Base-by-base conservation (phyloP, 1,140 invertebrate genomes). In the Ganaspis sp. region DNA sequence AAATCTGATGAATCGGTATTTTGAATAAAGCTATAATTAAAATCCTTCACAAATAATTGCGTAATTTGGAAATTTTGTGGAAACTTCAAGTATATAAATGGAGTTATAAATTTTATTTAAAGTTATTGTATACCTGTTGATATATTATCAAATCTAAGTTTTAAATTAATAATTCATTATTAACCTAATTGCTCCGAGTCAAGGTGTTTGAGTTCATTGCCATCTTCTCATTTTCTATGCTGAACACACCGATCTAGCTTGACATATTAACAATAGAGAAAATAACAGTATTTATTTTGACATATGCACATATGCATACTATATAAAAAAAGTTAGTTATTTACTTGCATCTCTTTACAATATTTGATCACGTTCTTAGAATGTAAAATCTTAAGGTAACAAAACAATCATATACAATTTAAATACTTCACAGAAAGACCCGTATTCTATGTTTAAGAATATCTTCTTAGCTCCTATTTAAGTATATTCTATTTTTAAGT, bases 281-380 rank as follows among this genome's bases (percentile, higher is more conserved):
- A 70, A 69, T 81, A 81, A 73, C 77, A 70, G 75, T 78, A 75
- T 38, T 75, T 75, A 42, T 17, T 11, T 53, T 72, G 37, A 12
- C 37, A 4, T 5, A 1, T 38, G 9, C 21, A 9, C 1, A 6
- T 40, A 37, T 17, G 49, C 72, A 23, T 12, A 9, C 1, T 26
- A 58, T 26, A 2, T 1, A 26, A 29, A 58, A 58, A 12, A 0
- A 0, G 12, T 45, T 45, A 40, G 1, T 34, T 34, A 34, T 3
- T 34, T 34, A 34, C 2, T 3, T 34, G 29, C 29, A 34, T 34
- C 6, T 6, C 29, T 34, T 34, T 6, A 34, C 29, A 34, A 6
- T 34, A 3, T 2, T 34, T 34, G 29, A 34, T 34, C 29, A 3
- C 29, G 6, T 2, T 34, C 29, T 34, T 34, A 34, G 29, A 34